Evolutionary conservation across 2,113 vertebrate species (phyloP).

Genomic region (Istiophorus platypterus): DNA sequence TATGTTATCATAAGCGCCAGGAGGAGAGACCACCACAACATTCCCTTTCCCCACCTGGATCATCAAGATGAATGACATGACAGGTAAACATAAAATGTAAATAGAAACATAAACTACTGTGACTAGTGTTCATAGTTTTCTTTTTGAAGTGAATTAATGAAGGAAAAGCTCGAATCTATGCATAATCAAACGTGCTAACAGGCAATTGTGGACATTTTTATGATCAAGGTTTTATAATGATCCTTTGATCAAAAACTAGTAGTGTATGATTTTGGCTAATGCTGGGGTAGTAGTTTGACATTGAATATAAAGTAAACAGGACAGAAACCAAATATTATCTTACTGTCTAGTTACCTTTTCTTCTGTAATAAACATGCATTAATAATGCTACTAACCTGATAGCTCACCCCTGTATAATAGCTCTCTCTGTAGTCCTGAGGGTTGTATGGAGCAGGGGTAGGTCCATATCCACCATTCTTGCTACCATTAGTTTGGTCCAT

Average conservation of each 20-base stretch:
- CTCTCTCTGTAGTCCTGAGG: conserved; percentile 10
- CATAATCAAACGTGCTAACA: conserved; percentile 6
- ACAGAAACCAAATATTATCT: background rate
- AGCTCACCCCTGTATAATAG: conserved; percentile 34
- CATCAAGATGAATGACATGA: conserved; percentile 1
- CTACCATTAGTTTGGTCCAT: conserved; percentile 56
- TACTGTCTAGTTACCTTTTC: background rate
- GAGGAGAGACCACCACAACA: conserved; percentile 64
- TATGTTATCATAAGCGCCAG: conserved; percentile 37
- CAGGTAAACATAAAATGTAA: background rate
- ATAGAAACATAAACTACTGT: background rate
- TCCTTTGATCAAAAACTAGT: conserved; percentile 25
- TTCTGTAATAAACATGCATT: background rate
- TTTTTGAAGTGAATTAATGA: background rate
- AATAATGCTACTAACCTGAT: conserved; percentile 58
- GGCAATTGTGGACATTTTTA: background rate
- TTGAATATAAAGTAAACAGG: background rate
- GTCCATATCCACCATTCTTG: conserved; percentile 3
- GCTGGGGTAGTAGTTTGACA: background rate
- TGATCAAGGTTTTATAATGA: conserved; percentile 12
- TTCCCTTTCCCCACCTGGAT: conserved; percentile 54
- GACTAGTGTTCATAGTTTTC: background rate
- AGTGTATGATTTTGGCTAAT: background rate
- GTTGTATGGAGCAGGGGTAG: conserved; percentile 67
- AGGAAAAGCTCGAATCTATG: background rate